Base-by-base conservation (phyloP, 2,888 invertebrate genomes). In the Cyrtodaria siliqua region DNA sequence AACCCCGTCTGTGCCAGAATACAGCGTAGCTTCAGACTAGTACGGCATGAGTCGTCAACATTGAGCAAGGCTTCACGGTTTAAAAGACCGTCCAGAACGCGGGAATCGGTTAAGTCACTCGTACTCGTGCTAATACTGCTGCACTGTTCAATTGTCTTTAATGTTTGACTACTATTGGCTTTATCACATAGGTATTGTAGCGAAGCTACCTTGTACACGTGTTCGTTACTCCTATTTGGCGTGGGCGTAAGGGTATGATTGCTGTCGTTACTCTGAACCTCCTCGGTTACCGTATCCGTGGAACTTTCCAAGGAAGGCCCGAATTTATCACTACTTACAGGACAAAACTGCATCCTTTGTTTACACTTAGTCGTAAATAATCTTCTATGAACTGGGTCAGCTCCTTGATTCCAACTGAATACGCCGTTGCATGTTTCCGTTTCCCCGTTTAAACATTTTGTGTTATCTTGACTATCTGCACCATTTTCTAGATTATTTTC, bases 211-310 rank as follows among this genome's bases (percentile, higher is more conserved):
- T 77, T 74, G 49, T 66, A 52, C 24, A 70, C 70, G 8, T 18
- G 29, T 16, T 26, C 14, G 23, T 18, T 27, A 44, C 55, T 79
- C 33, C 6, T 33, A 33, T 33, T 33, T n/a, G 47, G 55, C 6
- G 63, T 52, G 14, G 76, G 57, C 4, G 62, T 66, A 3, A 74
- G 56, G 1, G 68, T 71, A 50, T 72, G 69, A 49, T 33, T 64
- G 33, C 73, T 70, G 20, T 70, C 59, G 26, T 72, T 72, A 40
- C 69, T 75, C 38, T 49, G 64, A 6, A 42, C 18, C 14, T 83
- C 83, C 27, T 85, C 85, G 0, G 84, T 94, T 44, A 95, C 88
- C 2, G 95, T 95, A 83, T 95, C 94, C 2, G 94, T 95, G 2
- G 94, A 95, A 86, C 94, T 94, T 79, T 94, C 94, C 63, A 94